Evolutionary conservation across 2,888 invertebrate species (phyloP).

Genomic region (Eristalinus aeneus): DNA sequence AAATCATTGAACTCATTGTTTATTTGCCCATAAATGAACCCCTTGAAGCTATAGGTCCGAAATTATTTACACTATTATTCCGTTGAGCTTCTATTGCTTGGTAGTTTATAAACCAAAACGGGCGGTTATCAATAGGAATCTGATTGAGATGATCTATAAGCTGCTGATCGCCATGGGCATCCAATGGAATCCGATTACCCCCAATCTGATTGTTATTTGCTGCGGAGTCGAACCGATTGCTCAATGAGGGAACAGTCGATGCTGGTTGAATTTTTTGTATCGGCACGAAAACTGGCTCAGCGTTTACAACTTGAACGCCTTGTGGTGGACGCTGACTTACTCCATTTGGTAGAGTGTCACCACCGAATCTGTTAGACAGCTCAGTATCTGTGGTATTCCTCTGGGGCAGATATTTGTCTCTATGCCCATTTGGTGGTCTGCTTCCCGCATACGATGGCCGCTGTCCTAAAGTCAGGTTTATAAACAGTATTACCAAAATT

Average conservation of each 20-base stretch:
- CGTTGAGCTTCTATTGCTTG: constrained; percentile 84
- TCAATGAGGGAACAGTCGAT: neutral
- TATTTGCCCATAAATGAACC: constrained; percentile 74
- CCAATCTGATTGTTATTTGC: neutral
- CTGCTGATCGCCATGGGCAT: constrained; percentile 85
- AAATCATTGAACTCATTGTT: neutral
- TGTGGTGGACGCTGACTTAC: constrained; percentile 75
- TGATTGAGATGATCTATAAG: constrained; percentile 84
- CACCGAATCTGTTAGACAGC: constrained; percentile 82
- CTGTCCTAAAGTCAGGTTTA: constrained; percentile 78
- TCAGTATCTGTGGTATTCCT: constrained; percentile 73
- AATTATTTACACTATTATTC: constrained; percentile 74
- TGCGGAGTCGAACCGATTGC: constrained; percentile 27
- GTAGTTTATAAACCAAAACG: constrained; percentile 88
- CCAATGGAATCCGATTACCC: constrained; percentile 82
- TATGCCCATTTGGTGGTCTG: constrained; percentile 84
- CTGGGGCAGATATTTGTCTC: constrained; percentile 80
- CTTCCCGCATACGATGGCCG: constrained; percentile 85
- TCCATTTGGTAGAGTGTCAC: constrained; percentile 74
- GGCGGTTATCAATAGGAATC: constrained; percentile 85
- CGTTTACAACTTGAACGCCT: constrained; percentile 74
- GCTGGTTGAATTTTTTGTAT: constrained; percentile 18
- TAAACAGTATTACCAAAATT: constrained; percentile 28
- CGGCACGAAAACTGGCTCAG: constrained; percentile 67
- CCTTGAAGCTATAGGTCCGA: constrained; percentile 72